phyloP scores from a whole-genome alignment of 2,888 invertebrate species.

The Lottia scabra region DNA sequence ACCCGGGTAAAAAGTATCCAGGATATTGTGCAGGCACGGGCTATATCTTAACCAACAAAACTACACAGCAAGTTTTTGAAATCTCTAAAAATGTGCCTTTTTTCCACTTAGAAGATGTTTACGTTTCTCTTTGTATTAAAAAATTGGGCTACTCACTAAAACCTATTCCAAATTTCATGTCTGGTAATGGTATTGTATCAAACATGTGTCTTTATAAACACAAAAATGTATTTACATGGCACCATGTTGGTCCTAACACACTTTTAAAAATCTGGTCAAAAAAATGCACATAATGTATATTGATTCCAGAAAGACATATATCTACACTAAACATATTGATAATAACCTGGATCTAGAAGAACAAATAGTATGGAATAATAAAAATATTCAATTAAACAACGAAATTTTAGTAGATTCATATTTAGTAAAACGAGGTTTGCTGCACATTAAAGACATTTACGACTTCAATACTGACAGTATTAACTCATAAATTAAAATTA shows the following conservation, averaged over 20 bases:
- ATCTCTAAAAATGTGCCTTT: constrained; percentile 50
- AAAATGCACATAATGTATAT: neutral
- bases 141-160: constrained; percentile 37
- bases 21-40: constrained; percentile 55
- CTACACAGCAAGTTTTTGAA: constrained; percentile 37
- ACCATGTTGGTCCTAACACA: neutral
- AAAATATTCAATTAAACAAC: too few relatives aligned
- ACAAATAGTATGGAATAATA: too few relatives aligned
- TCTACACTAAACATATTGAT: too few relatives aligned
- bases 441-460: too few relatives aligned
- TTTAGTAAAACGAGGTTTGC: too few relatives aligned
- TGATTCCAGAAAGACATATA: too few relatives aligned
- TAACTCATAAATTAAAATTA: too few relatives aligned
- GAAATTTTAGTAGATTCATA: too few relatives aligned
- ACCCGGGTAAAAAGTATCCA: constrained; percentile 45
- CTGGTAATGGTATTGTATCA: neutral
- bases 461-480: too few relatives aligned
- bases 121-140: constrained; percentile 44
- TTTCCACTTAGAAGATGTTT: constrained; percentile 58
- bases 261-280: neutral
- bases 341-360: too few relatives aligned
- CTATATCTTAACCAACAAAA: constrained; percentile 44
- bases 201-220: neutral
- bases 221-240: neutral
- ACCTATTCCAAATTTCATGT: constrained; percentile 38